Base-by-base conservation (phyloP, 2,888 invertebrate species). In the Aphidius colemani region DNA sequence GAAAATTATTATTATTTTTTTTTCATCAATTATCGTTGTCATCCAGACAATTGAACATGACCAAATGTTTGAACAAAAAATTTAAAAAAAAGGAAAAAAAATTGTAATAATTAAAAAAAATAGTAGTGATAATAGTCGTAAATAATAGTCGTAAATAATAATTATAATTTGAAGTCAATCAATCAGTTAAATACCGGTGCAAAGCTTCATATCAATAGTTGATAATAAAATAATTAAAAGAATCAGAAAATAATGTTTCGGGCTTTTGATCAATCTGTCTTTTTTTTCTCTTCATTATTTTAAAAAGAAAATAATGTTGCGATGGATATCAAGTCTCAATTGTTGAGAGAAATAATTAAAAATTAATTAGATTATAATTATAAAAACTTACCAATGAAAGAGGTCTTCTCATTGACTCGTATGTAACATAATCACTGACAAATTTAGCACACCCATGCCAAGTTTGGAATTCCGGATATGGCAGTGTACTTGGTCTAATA, bases 341-440 rank as follows among this genome's bases (percentile, higher is more conserved):
- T 18, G 30, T 5, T 30, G 30, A 2, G 30, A 30, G 3, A 30
- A 2, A 30, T 30, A 2, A 30, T 30, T 43, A 44, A 8, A 50
- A 6, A 45, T 41, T 39, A 56, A 56, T 53, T 9, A 41, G 44
- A 60, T 45, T 58, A 46, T 30, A 41, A 61, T 57, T 58, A 50
- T 51, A 53, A 66, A 62, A 70, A 89, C 91, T 91, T 81, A 92
- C 92, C 83, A 90, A 84, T 70, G 87, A 75, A 74, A 88, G 86
- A 7, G 88, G 87, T 72, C 88, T 86, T 59, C 86, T 85, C 41
- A 93, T 84, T 0, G 90, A 88, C 75, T 91, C 90, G 80, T 90
- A 94, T 70, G 87, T 85, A 67, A 95, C 86, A 77, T 89, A 92
- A 81, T 95, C 93, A 0, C 91, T 87, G 3, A 93, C 90, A 78